phyloP scores from a whole-genome alignment of 2,113 vertebrate genomes.

The Marmota monax region DNA sequence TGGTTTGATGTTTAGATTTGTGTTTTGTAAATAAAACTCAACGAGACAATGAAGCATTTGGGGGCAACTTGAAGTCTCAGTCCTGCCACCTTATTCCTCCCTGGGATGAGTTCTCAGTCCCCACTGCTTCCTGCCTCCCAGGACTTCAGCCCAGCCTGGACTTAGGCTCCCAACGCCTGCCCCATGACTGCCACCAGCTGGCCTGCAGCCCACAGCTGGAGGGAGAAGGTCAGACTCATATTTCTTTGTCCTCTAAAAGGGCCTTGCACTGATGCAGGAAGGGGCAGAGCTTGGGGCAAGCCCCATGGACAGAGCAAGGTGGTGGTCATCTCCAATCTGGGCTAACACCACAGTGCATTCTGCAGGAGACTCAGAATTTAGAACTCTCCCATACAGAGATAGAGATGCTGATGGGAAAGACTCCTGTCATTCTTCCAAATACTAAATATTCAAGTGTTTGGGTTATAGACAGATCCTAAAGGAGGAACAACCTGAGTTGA shows the following conservation, averaged over 20 bases:
- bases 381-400: neutral
- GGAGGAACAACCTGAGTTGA: constrained; percentile 28
- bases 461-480: constrained; percentile 6
- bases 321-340: neutral
- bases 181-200: neutral
- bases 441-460: constrained; percentile 15
- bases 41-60: neutral
- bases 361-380: neutral
- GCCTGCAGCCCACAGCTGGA: neutral
- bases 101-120: neutral
- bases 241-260: neutral
- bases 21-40: constrained; percentile 26
- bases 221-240: neutral
- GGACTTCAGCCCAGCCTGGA: neutral
- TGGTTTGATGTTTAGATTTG: neutral
- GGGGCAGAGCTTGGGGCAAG: neutral
- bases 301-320: neutral
- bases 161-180: neutral
- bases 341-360: neutral
- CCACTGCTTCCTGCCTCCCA: neutral
- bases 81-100: neutral
- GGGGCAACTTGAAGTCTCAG: neutral
- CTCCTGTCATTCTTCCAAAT: constrained; percentile 31
- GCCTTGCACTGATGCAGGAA: neutral
- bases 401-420: neutral